These are phyloP conservation scores for Mellivora capensis DNA, from an alignment of 2,113 vertebrate species.

Conservation along the genomic window DNA sequence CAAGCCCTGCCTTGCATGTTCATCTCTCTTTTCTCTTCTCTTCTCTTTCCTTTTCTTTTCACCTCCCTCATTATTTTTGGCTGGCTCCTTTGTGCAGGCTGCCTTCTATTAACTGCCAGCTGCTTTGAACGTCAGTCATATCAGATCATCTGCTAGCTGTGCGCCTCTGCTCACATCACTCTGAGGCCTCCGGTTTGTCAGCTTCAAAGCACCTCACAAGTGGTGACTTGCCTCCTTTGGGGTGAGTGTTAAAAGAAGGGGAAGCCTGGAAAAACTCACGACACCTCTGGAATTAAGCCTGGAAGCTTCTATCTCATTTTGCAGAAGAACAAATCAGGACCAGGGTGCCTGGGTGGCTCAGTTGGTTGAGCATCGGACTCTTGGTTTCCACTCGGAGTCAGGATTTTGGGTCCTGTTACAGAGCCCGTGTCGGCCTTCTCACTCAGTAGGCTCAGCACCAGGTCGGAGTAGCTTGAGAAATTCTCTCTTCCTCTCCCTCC, in stretches of 20 bases:
- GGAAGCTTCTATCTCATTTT: not conserved
- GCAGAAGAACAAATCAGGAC: not conserved
- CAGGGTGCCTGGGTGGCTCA: not conserved
- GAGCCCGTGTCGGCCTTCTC: not conserved
- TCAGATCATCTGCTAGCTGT: slow-evolving; percentile 35
- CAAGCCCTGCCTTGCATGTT: not conserved
- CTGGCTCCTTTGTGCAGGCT: not conserved
- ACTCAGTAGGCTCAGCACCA: not conserved
- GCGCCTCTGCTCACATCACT: not conserved
- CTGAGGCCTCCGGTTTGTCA: not conserved
- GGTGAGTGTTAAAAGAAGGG: slow-evolving; percentile 2
- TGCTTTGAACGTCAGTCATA: slow-evolving; percentile 53
- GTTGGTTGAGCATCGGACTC: not conserved
- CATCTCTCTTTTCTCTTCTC: not conserved
- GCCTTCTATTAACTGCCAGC: slow-evolving; percentile 44
- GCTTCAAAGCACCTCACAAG: slow-evolving; percentile 40
- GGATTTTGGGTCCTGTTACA: not conserved
- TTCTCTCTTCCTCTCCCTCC: not conserved
- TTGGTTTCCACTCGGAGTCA: not conserved
- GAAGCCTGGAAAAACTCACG: not conserved
- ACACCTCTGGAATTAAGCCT: not conserved
- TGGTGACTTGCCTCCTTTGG: not conserved
- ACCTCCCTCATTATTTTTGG: slow-evolving; percentile 62
- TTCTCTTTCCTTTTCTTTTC: not conserved
- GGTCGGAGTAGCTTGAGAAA: not conserved